Conservation (phyloP, 2,888 invertebrate species). For the Meghimatium bilineatum region DNA sequence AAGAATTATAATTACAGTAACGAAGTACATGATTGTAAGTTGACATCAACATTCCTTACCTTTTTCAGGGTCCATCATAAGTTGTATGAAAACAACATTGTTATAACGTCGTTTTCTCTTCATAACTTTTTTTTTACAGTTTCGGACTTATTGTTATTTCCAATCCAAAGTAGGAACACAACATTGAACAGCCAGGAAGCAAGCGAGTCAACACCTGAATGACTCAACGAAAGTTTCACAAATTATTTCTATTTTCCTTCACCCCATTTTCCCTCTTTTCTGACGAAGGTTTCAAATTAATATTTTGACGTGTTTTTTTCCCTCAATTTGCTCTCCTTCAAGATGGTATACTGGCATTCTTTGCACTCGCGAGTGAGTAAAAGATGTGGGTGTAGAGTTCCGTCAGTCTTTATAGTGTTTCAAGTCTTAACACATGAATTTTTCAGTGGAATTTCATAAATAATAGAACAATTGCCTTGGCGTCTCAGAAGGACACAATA, state of each 20-base stretch:
- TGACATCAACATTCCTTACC: too few relatives aligned
- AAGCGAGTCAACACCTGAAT: not conserved
- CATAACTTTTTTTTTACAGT: not conserved
- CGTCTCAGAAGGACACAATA: conserved; percentile 44
- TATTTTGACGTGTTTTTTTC: not conserved
- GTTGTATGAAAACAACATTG: not conserved
- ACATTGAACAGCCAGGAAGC: not conserved
- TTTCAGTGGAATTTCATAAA: conserved; percentile 61
- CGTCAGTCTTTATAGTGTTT: conserved; percentile 56
- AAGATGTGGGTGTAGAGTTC: conserved; percentile 26
- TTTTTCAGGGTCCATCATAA: too few relatives aligned
- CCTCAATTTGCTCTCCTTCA: not conserved
- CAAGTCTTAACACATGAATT: conserved; percentile 59
- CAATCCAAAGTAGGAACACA: not conserved
- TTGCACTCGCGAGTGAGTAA: conserved; percentile 7
- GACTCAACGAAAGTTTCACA: not conserved
- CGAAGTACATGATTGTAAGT: too few relatives aligned
- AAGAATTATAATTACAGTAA: too few relatives aligned
- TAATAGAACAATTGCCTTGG: conserved; percentile 59
- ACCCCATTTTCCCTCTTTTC: not conserved
- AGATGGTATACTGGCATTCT: not conserved
- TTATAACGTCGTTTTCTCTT: not conserved
- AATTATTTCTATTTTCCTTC: not conserved
- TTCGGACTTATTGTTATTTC: not conserved
- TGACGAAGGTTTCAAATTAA: not conserved